phyloP scores from a whole-genome alignment of 37 sponge, comb jelly and placozoan species.

The Oscarella lobularis region DNA sequence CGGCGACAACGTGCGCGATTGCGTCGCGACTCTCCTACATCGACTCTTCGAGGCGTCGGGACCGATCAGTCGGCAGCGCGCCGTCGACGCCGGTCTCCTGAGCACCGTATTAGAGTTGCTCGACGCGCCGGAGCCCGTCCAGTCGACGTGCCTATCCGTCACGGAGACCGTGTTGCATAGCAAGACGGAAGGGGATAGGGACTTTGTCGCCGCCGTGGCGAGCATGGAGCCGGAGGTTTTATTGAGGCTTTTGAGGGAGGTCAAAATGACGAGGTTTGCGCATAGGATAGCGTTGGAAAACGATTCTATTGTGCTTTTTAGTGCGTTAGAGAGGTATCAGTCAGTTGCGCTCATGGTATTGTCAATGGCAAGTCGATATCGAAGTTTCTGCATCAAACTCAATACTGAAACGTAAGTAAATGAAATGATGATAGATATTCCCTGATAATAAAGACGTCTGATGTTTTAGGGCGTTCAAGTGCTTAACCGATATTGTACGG shows the following conservation, averaged over 20 bases:
- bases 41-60: conserved; percentile 28
- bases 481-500: no score
- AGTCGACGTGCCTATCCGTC: not conserved
- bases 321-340: no score
- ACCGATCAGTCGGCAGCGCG: conserved; percentile 46
- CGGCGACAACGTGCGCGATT: not conserved
- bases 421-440: no score
- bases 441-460: no score
- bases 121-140: conserved; percentile 52
- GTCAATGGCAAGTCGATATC: no score
- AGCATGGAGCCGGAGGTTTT: not conserved
- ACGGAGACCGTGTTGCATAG: not conserved
- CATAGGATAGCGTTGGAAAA: no score
- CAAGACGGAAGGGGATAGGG: not conserved
- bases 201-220: not conserved
- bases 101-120: conserved; percentile 63
- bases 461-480: no score
- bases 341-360: no score
- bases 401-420: no score
- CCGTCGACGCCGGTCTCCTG: conserved; percentile 59
- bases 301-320: no score
- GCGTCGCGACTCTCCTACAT: not conserved
- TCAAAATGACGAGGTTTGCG: no score
- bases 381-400: no score
- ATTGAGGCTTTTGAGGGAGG: not conserved